Evolutionary conservation across 2,113 vertebrate genomes (phyloP).

Genomic region (Hyperoodon ampullatus): DNA sequence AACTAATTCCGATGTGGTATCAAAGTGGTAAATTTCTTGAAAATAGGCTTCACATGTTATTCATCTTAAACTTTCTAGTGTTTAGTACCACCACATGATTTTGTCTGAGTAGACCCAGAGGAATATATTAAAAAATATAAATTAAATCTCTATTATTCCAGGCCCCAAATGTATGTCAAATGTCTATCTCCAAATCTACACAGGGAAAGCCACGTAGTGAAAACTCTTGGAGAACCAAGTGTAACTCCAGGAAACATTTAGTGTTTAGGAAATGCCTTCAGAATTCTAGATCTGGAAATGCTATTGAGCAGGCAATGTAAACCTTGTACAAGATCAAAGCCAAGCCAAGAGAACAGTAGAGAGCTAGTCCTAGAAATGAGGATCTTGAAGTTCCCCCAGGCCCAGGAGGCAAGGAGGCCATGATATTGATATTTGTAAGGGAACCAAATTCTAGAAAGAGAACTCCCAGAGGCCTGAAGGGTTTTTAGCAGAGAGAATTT

Average conservation of each 20-base stretch:
- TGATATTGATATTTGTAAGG: not conserved
- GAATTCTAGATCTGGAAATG: not conserved
- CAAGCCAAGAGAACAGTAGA: not conserved
- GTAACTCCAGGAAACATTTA: not conserved
- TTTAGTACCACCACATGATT: not conserved
- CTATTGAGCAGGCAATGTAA: not conserved
- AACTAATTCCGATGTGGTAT: not conserved
- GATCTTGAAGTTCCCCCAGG: not conserved
- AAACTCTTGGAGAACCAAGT: not conserved
- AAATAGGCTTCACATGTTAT: not conserved
- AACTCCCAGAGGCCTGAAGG: not conserved
- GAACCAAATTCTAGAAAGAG: not conserved
- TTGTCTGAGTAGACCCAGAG: conserved; percentile 22
- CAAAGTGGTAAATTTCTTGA: conserved; percentile 1
- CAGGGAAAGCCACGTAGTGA: not conserved
- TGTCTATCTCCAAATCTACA: not conserved
- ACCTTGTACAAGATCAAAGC: not conserved
- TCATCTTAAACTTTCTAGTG: conserved; percentile 9
- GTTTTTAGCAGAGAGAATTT: not conserved
- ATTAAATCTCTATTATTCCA: not conserved
- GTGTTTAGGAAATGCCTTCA: conserved; percentile 9
- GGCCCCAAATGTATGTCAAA: not conserved
- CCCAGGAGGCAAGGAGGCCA: not conserved
- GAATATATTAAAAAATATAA: conserved; percentile 43
- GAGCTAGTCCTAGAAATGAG: not conserved